A percentile compares a stretch with the other conserved stretches of the same genome.
Evolutionary conservation across 1,140 invertebrate genomes (phyloP).

Genomic region (Lordiphosa clarofinis): DNA sequence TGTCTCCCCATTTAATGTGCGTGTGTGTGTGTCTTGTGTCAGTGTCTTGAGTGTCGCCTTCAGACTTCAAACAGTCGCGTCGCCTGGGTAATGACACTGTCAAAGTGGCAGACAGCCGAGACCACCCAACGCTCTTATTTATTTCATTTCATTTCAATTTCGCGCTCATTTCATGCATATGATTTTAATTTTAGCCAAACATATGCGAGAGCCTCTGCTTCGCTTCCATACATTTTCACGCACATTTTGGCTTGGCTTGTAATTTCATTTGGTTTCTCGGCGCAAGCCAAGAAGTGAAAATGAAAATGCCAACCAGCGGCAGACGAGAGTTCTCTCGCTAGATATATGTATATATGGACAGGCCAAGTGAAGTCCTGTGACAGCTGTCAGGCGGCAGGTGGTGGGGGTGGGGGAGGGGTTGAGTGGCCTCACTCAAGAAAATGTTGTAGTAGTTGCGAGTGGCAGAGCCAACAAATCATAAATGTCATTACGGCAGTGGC

Average conservation of each 20-base stretch:
- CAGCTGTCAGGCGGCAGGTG: conserved; percentile 34
- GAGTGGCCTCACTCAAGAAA: conserved; percentile 20
- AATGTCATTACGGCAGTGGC: conserved; percentile 45
- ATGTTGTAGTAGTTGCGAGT: conserved; percentile 1
- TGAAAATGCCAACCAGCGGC: conserved; percentile 34
- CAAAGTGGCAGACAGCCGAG: too few relatives aligned
- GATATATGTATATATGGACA: conserved; percentile 16
- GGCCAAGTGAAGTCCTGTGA: conserved; percentile 22
- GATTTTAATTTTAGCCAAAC: conserved; percentile 71
- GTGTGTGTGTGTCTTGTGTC: background rate
- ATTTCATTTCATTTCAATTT: conserved; percentile 76
- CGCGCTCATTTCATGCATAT: conserved; percentile 76
- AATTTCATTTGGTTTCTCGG: conserved; percentile 57
- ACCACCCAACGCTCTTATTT: conserved; percentile 26
- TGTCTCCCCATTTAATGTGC: conserved; percentile 1
- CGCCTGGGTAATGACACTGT: too few relatives aligned
- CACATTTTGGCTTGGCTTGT: conserved; percentile 39
- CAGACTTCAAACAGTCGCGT: too few relatives aligned
- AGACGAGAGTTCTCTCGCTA: conserved; percentile 3
- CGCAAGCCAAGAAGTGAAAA: conserved; percentile 34
- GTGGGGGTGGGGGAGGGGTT: conserved; percentile 7
- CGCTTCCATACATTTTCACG: conserved; percentile 10
- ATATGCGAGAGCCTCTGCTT: conserved; percentile 18
- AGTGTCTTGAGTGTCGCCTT: too few relatives aligned
- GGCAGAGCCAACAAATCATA: conserved; percentile 62